Conservation (phyloP, 2,797 vertebrate genomes). For the Sciurus vulgaris region DNA sequence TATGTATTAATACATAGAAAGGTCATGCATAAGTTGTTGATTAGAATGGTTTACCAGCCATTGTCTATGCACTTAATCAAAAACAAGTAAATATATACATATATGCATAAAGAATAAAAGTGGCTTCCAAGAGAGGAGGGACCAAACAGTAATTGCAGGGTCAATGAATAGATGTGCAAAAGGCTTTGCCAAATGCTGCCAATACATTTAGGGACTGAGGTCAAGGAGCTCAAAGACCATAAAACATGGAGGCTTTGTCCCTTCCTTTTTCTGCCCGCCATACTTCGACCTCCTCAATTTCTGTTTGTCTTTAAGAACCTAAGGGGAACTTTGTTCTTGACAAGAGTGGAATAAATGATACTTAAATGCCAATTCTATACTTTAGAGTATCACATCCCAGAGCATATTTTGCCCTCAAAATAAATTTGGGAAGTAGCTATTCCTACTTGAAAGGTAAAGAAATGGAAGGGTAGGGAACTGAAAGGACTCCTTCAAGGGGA, state of each 20-base stretch:
- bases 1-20: not conserved
- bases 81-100: not conserved
- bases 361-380: not conserved
- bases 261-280: not conserved
- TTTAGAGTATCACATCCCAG: not conserved
- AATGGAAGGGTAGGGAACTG: not conserved
- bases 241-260: not conserved
- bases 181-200: not conserved
- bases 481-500: not conserved
- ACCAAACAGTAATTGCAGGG: not conserved
- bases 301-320: conserved; percentile 29
- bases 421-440: not conserved
- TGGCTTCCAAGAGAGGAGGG: not conserved
- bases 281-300: not conserved
- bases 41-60: not conserved
- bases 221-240: not conserved
- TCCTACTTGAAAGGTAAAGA: conserved; percentile 30
- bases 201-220: not conserved
- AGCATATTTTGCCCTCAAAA: not conserved
- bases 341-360: not conserved
- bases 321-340: not conserved
- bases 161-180: not conserved
- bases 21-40: not conserved
- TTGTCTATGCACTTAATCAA: not conserved
- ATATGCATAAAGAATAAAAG: not conserved